These are phyloP conservation scores for Monopis laevigella DNA, from an alignment of 2,888 invertebrate genomes.

Conservation along the genomic window DNA sequence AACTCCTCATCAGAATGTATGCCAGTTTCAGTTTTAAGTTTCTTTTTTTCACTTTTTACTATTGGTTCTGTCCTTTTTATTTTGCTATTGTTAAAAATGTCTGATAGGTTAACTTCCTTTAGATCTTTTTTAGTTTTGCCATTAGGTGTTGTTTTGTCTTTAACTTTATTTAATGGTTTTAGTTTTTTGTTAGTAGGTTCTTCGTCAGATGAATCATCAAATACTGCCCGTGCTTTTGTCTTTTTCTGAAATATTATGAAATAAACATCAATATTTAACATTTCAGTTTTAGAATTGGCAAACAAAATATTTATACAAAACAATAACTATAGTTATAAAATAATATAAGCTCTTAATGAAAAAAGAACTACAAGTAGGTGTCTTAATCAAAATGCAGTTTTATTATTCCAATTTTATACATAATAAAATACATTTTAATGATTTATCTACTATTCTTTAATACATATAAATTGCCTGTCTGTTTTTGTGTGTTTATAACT, in stretches of 20 bases:
- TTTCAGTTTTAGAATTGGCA: neutral
- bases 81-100: conserved; percentile 71
- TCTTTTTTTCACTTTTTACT: conserved; percentile 48
- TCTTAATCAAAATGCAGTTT: too few species aligned
- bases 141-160: conserved; percentile 27
- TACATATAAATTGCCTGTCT: too few species aligned
- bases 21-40: conserved; percentile 45
- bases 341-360: too few species aligned
- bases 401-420: too few species aligned
- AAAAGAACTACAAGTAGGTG: too few species aligned
- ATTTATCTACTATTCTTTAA: too few species aligned
- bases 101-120: conserved; percentile 52
- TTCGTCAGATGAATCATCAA: conserved; percentile 49
- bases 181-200: conserved; percentile 31
- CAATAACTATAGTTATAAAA: too few species aligned
- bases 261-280: too few species aligned
- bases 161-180: conserved; percentile 21
- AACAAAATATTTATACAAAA: too few species aligned
- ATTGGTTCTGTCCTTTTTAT: conserved; percentile 64
- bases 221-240: conserved; percentile 30
- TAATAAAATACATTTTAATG: too few species aligned
- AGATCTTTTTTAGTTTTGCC: conserved; percentile 27
- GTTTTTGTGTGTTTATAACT: too few species aligned
- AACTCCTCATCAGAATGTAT: conserved; percentile 77
- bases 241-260: too few species aligned